phyloP scores from a whole-genome alignment of 2,113 vertebrate species.

The Carassius gibelio region DNA sequence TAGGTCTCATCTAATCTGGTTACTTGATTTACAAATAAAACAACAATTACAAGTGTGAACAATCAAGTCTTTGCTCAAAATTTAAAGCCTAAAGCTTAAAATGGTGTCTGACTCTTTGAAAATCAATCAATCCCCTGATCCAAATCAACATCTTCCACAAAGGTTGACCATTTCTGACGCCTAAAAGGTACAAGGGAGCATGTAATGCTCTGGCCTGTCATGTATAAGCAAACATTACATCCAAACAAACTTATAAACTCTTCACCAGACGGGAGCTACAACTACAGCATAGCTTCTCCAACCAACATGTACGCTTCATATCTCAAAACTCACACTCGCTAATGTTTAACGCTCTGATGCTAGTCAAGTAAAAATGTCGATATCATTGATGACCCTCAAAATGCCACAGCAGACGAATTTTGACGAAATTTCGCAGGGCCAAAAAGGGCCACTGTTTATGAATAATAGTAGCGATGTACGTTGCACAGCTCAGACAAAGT shows the following conservation, averaged over 20 bases:
- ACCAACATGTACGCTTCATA: background rate
- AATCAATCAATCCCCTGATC: conserved; percentile 26
- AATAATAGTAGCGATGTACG: background rate
- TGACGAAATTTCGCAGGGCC: background rate
- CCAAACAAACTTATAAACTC: conserved; percentile 27
- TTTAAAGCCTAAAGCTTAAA: conserved; percentile 41
- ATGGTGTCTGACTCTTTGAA: conserved; percentile 33
- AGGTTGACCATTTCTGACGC: background rate
- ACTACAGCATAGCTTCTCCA: background rate
- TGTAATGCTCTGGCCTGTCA: conserved; percentile 41
- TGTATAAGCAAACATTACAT: conserved; percentile 44
- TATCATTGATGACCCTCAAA: conserved; percentile 41
- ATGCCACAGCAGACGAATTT: conserved; percentile 46
- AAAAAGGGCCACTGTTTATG: too few relatives aligned
- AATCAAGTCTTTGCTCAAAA: conserved; percentile 30
- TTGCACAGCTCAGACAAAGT: background rate
- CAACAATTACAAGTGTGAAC: conserved; percentile 40
- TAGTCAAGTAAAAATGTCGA: conserved; percentile 53
- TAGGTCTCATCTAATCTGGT: conserved; percentile 47
- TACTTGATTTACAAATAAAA: conserved; percentile 47
- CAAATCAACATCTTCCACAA: conserved; percentile 25
- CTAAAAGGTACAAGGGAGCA: conserved; percentile 31
- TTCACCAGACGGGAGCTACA: background rate
- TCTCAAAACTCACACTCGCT: conserved; percentile 13
- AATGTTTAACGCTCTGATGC: conserved; percentile 46